Evolutionary conservation across 2,113 vertebrate genomes (phyloP).

Genomic region (Prunella fulvescens): DNA sequence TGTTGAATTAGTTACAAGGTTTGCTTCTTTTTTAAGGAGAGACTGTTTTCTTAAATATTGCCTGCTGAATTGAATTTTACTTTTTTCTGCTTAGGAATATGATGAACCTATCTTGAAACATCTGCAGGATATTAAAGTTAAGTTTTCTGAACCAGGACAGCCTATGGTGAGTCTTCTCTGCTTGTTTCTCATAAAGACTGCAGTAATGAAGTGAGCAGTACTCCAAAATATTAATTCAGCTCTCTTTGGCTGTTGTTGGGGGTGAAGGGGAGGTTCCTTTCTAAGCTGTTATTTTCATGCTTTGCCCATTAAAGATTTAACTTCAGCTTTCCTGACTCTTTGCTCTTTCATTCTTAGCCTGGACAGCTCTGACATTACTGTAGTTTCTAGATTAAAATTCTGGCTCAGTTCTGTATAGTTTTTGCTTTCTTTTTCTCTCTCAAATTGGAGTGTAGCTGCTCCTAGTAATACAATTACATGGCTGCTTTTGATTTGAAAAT

Average conservation of each 20-base stretch:
- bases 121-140: constrained; percentile 94
- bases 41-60: not conserved
- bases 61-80: not conserved
- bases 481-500: not conserved
- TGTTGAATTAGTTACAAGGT: not conserved
- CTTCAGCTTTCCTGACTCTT: not conserved
- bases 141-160: constrained; percentile 92
- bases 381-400: not conserved
- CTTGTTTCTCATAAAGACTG: not conserved
- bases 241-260: not conserved
- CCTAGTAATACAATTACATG: not conserved
- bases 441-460: not conserved
- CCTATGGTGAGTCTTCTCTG: constrained; percentile 85
- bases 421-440: not conserved
- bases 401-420: not conserved
- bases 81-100: constrained; percentile 78
- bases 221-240: not conserved
- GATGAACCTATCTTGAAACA: constrained; percentile 97
- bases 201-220: not conserved
- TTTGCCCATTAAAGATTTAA: not conserved
- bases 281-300: not conserved
- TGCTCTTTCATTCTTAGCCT: not conserved
- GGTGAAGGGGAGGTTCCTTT: not conserved
- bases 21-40: not conserved
- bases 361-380: not conserved